Conservation (phyloP, 2,113 vertebrate species). For the Solea senegalensis region DNA sequence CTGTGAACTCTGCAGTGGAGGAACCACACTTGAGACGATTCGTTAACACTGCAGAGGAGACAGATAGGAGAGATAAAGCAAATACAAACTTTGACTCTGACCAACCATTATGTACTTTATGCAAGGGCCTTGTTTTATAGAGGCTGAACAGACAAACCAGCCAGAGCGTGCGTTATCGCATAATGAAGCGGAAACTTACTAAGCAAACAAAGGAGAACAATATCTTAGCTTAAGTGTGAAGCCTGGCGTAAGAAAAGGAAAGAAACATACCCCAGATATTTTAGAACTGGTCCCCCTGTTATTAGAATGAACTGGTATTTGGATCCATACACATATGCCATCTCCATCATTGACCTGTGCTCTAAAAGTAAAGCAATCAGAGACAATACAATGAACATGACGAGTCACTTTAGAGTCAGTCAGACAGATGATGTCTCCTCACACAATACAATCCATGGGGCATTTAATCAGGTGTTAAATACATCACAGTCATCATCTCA, state of each 20-base stretch:
- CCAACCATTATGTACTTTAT: too few species aligned
- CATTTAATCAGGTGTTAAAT: background rate
- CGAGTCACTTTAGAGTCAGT: background rate
- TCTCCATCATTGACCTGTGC: conserved; percentile 95
- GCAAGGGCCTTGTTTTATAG: too few species aligned
- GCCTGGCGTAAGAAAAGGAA: background rate
- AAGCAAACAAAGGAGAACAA: too few species aligned
- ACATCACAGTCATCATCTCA: background rate
- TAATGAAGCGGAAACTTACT: too few species aligned
- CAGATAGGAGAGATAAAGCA: background rate
- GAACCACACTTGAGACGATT: conserved; percentile 85
- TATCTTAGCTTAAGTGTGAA: too few species aligned
- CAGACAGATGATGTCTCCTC: background rate
- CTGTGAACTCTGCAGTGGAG: conserved; percentile 83
- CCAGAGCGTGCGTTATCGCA: too few species aligned
- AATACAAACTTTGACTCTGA: too few species aligned
- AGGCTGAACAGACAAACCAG: too few species aligned
- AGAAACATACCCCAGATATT: conserved; percentile 83
- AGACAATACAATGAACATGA: background rate
- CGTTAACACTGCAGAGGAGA: conserved; percentile 69
- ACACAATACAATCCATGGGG: background rate
- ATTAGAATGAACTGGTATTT: conserved; percentile 92
- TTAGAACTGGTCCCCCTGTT: conserved; percentile 86
- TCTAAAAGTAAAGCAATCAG: conserved; percentile 75
- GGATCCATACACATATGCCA: conserved; percentile 91